Percentiles rank a stretch among this genome's conserved stretches.
Evolutionary conservation across 2,797 vertebrate genomes (phyloP).

Genomic region (Bovichtus diacanthus): DNA sequence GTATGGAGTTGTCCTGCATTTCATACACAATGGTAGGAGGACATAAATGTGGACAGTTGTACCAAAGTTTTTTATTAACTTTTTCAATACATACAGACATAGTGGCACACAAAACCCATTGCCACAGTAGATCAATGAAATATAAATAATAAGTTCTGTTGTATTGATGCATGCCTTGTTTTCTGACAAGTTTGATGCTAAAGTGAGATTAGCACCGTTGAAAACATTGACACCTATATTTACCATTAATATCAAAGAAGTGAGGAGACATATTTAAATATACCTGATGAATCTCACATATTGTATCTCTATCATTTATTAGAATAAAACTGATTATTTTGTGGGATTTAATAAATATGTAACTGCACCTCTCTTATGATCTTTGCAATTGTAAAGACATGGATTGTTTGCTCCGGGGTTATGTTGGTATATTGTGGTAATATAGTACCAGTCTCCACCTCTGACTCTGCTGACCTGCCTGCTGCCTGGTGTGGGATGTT

Average conservation of each 20-base stretch:
- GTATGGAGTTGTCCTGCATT: neutral
- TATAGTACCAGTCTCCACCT: constrained; percentile 25
- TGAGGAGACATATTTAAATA: neutral
- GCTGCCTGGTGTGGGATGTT: constrained; percentile 33
- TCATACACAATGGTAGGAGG: neutral
- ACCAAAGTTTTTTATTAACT: too few species aligned
- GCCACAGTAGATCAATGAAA: too few species aligned
- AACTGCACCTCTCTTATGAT: neutral
- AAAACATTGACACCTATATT: neutral
- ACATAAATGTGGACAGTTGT: neutral
- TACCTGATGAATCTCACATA: neutral
- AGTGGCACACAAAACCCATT: too few species aligned
- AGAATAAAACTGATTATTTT: neutral
- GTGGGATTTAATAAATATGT: neutral
- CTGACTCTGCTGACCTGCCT: constrained; percentile 9
- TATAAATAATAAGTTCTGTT: too few species aligned
- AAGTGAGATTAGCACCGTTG: too few species aligned
- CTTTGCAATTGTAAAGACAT: neutral
- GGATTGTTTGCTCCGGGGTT: neutral
- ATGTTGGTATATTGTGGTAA: neutral
- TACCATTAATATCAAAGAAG: too few species aligned
- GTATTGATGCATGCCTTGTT: neutral
- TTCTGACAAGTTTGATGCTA: neutral
- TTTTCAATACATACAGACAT: too few species aligned
- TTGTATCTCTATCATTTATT: neutral